Conservation (phyloP, 1,140 invertebrate genomes). For the Lordiphosa clarofinis region DNA sequence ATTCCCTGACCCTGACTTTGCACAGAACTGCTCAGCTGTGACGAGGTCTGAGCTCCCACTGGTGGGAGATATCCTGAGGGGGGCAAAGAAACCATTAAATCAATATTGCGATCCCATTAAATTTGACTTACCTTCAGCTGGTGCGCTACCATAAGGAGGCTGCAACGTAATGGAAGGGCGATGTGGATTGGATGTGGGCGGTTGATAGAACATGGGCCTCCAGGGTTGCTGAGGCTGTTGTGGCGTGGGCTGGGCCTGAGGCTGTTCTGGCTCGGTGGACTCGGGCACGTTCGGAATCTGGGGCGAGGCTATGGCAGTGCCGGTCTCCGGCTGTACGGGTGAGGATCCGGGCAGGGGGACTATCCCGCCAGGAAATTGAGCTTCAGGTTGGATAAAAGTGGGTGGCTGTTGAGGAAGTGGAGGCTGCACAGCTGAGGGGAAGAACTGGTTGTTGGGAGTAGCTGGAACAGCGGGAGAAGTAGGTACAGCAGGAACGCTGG, state of each 20-base stretch:
- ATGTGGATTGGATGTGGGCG: constrained; percentile 37
- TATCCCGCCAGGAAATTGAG: constrained; percentile 60
- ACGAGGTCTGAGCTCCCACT: constrained; percentile 23
- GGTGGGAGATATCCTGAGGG: constrained; percentile 66
- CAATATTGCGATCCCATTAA: neutral
- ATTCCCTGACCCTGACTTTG: constrained; percentile 48
- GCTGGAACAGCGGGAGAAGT: constrained; percentile 18
- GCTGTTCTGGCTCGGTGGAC: constrained; percentile 29
- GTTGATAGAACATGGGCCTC: constrained; percentile 64
- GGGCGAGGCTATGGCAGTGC: constrained; percentile 65
- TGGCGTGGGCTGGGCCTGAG: constrained; percentile 21
- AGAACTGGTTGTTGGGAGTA: constrained; percentile 53
- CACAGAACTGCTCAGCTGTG: constrained; percentile 24
- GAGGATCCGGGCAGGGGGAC: constrained; percentile 55
- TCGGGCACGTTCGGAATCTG: constrained; percentile 55
- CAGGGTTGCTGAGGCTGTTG: constrained; percentile 57
- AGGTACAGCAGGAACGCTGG: constrained; percentile 9
- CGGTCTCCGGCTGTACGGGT: constrained; percentile 53
- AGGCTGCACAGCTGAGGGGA: constrained; percentile 57
- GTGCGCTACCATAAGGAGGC: constrained; percentile 66
- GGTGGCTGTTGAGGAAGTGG: constrained; percentile 64
- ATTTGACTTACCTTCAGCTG: constrained; percentile 53
- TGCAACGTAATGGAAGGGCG: constrained; percentile 63
- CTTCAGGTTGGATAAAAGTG: constrained; percentile 54
- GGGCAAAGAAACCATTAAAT: neutral